phyloP scores from a whole-genome alignment of 2,113 vertebrate species.

The Ammodytes dubius region DNA sequence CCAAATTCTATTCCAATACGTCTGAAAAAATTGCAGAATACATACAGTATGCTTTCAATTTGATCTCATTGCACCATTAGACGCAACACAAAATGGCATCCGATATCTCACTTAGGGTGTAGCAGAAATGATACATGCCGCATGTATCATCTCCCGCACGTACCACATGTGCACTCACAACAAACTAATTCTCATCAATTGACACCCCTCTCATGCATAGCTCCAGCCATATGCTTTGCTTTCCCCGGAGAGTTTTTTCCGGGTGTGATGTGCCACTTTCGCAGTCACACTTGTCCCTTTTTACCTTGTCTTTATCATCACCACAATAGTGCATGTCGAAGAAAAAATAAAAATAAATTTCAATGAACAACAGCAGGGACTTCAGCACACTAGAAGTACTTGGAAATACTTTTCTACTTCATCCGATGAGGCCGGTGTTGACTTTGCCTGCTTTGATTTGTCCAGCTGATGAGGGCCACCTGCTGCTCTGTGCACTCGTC shows the following conservation, averaged over 20 bases:
- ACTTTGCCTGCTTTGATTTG: slow-evolving; percentile 63
- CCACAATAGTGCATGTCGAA: background rate
- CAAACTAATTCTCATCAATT: slow-evolving; percentile 55
- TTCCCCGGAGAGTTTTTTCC: slow-evolving; percentile 23
- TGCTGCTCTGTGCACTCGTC: slow-evolving; percentile 46
- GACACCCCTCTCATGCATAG: slow-evolving; percentile 40
- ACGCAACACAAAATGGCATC: background rate
- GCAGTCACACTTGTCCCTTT: slow-evolving; percentile 27
- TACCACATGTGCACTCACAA: slow-evolving; percentile 4
- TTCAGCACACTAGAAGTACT: background rate
- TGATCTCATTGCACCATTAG: background rate
- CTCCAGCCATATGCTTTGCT: slow-evolving; percentile 44
- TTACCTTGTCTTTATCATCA: slow-evolving; percentile 31
- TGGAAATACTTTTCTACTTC: slow-evolving; percentile 9
- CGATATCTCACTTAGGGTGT: slow-evolving; percentile 4
- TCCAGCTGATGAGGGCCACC: slow-evolving; percentile 57
- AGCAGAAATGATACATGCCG: slow-evolving; percentile 11
- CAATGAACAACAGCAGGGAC: background rate
- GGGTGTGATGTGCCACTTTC: background rate
- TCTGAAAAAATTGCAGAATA: background rate
- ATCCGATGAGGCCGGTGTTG: slow-evolving; percentile 29
- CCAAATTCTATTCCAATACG: background rate
- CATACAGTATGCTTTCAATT: background rate
- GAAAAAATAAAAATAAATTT: background rate
- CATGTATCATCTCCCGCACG: background rate